Percentiles rank a stretch among this genome's conserved stretches.
Conservation (phyloP, 2,797 vertebrate genomes). For the Pantherophis alleghaniensis region DNA sequence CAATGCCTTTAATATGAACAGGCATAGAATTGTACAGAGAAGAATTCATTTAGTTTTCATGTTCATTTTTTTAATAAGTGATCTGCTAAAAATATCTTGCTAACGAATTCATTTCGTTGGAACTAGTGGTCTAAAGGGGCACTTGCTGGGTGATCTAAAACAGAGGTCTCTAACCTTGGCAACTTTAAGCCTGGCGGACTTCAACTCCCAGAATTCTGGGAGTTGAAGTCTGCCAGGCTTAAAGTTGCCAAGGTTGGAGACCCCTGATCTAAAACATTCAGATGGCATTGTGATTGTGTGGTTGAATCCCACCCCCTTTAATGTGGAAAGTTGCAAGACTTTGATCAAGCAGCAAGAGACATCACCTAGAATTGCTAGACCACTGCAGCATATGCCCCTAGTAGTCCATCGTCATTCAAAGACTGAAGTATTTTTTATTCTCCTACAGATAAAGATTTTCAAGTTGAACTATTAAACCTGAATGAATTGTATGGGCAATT, state of each 20-base stretch:
- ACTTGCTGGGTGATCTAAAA: neutral
- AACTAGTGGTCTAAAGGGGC: neutral
- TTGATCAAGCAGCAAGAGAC: neutral
- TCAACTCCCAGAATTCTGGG: too few species aligned
- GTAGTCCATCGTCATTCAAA: neutral
- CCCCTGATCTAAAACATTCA: neutral
- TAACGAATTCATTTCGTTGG: neutral
- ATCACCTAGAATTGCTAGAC: neutral
- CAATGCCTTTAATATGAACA: neutral
- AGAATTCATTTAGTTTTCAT: neutral
- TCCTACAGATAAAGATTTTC: neutral
- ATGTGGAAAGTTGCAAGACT: neutral
- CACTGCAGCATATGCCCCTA: neutral
- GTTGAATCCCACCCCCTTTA: neutral
- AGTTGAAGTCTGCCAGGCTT: too few species aligned
- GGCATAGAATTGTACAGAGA: neutral
- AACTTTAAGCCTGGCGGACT: too few species aligned
- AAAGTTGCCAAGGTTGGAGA: too few species aligned
- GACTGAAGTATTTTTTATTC: neutral
- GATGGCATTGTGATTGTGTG: neutral
- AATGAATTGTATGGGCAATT: neutral
- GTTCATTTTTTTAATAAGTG: neutral
- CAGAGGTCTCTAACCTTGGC: too few species aligned
- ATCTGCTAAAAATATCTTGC: neutral
- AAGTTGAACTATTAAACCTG: neutral